Percentiles rank a stretch among this genome's conserved stretches.
Evolutionary conservation across 2,113 vertebrate species (phyloP).

Genomic region (Osmerus eperlanus): DNA sequence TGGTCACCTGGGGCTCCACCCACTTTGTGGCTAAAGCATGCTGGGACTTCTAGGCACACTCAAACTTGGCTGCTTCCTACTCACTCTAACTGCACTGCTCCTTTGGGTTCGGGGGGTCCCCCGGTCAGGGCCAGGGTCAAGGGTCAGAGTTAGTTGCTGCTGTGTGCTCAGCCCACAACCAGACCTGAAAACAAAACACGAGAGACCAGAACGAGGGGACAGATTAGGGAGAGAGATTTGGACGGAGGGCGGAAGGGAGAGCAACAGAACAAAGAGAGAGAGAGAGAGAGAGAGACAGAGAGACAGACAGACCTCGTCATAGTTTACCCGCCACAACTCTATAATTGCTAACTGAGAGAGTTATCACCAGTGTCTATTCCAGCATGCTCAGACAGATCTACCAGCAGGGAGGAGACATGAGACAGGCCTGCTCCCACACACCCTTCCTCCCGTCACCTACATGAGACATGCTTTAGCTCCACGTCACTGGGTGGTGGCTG

Average conservation of each 20-base stretch:
- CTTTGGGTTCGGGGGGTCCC: neutral
- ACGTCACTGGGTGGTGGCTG: neutral
- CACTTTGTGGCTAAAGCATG: constrained; percentile 53
- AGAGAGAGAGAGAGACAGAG: neutral
- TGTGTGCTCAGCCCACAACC: neutral
- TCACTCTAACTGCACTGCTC: constrained; percentile 13
- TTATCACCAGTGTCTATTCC: too few relatives aligned
- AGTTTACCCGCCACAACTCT: too few relatives aligned
- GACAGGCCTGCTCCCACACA: neutral
- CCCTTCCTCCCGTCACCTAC: neutral
- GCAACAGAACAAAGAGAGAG: neutral
- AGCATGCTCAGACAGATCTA: too few relatives aligned
- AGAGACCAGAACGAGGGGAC: too few relatives aligned
- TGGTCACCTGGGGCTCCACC: constrained; percentile 36
- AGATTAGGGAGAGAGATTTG: neutral
- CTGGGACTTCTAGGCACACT: constrained; percentile 49
- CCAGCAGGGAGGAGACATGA: too few relatives aligned
- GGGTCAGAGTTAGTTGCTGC: neutral
- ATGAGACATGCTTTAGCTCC: neutral
- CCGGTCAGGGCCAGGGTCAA: too few relatives aligned
- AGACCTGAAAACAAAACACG: too few relatives aligned
- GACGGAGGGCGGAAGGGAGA: neutral
- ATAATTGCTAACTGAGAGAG: too few relatives aligned
- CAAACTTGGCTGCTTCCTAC: constrained; percentile 29
- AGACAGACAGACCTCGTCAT: neutral